These are phyloP conservation scores for Poeciliopsis turneri DNA, from an alignment of 2,797 vertebrate genomes.

Conservation along the genomic window DNA sequence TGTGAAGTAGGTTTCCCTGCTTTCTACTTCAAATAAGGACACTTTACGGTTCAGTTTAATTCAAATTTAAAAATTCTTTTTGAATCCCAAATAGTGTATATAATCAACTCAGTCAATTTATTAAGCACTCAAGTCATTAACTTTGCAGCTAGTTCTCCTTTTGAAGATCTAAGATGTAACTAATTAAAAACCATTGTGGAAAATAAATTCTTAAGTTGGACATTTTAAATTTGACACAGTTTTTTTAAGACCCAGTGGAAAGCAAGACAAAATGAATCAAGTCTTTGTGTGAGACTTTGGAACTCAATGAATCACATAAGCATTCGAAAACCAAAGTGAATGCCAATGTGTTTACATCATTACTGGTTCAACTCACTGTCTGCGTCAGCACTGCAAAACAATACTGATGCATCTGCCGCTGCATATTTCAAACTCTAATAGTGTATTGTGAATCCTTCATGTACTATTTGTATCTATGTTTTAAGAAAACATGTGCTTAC, in stretches of 20 bases:
- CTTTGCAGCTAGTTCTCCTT: neutral
- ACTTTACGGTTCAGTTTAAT: neutral
- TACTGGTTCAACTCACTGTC: constrained; percentile 19
- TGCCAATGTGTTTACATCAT: constrained; percentile 18
- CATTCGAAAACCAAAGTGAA: constrained; percentile 42
- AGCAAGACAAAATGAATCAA: constrained; percentile 15
- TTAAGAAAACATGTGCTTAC: neutral
- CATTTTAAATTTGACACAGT: neutral
- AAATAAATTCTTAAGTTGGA: no score
- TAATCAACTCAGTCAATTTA: neutral
- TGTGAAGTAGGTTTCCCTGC: neutral
- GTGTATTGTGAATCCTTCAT: neutral
- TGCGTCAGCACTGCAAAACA: constrained; percentile 18
- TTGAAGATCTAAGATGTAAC: neutral
- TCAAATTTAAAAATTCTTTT: neutral
- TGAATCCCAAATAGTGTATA: neutral
- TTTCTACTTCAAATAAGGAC: neutral
- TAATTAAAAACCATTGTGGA: neutral
- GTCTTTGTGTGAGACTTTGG: constrained; percentile 32
- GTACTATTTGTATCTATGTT: no score
- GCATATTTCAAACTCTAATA: neutral
- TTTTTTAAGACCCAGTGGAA: neutral
- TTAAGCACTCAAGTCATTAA: neutral
- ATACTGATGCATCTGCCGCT: neutral
- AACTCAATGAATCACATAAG: constrained; percentile 19